These are phyloP conservation scores for Malacoraja senta DNA, from an alignment of 2,797 vertebrate species.

Conservation along the genomic window DNA sequence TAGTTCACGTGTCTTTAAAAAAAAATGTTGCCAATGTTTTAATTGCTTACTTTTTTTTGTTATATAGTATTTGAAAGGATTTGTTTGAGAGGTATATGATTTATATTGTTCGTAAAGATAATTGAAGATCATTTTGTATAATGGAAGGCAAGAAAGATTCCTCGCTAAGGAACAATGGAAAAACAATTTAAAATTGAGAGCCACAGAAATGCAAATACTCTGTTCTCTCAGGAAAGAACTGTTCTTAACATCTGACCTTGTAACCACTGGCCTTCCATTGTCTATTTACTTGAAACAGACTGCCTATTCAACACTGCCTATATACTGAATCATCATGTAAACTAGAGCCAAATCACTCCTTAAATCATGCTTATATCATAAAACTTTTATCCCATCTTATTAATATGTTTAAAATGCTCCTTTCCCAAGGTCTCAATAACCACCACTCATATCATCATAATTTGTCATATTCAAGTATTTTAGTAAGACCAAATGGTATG, in stretches of 20 bases:
- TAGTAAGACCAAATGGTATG: not conserved
- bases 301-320: not conserved
- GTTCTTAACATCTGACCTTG: not conserved
- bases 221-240: not conserved
- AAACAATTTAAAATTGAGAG: not conserved
- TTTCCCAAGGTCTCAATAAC: not conserved
- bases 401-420: not conserved
- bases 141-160: not conserved
- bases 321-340: not conserved
- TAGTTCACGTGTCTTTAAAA: not conserved
- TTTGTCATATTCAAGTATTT: not conserved
- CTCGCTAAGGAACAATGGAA: not conserved
- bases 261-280: not conserved
- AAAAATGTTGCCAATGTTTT: not conserved
- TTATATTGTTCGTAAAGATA: not conserved
- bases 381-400: not conserved
- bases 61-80: not conserved
- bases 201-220: not conserved
- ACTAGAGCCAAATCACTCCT: not conserved
- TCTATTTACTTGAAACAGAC: not conserved
- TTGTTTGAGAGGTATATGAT: not conserved
- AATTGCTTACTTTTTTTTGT: not conserved
- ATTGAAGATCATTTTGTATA: not conserved
- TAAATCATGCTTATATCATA: not conserved
- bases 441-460: not conserved